These are phyloP conservation scores for Agriopis leucophaearia DNA, from an alignment of 2,888 invertebrate genomes.

Conservation along the genomic window DNA sequence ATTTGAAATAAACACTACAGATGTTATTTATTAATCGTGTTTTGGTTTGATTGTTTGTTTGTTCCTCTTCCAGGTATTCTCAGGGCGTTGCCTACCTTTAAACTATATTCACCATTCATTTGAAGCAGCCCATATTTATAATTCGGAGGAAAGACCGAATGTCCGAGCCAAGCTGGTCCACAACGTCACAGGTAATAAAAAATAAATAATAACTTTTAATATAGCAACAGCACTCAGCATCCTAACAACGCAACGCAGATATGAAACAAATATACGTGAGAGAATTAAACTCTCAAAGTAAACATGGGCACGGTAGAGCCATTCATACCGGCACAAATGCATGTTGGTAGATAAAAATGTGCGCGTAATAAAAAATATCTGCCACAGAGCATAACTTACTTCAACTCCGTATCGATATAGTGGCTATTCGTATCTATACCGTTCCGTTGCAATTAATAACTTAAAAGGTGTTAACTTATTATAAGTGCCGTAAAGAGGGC, in stretches of 20 bases:
- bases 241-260: neutral
- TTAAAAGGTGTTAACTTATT: too few species aligned
- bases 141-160: too few species aligned
- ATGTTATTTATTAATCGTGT: neutral
- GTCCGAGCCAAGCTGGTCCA: too few species aligned
- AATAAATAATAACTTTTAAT: conserved; percentile 4
- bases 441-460: too few species aligned
- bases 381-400: conserved; percentile 10
- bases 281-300: conserved; percentile 18
- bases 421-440: too few species aligned
- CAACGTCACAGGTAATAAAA: neutral
- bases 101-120: too few species aligned
- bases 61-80: too few species aligned
- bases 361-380: conserved; percentile 21
- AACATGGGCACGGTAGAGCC: conserved; percentile 9
- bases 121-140: too few species aligned
- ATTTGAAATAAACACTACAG: too few species aligned
- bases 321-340: conserved; percentile 23
- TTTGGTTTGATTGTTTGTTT: too few species aligned
- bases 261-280: conserved; percentile 5
- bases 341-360: conserved; percentile 21
- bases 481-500: too few species aligned
- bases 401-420: neutral
- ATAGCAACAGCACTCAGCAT: conserved; percentile 10
- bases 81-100: too few species aligned